A percentile compares a stretch with the other conserved stretches of the same genome.
Evolutionary conservation across 2,888 invertebrate species (phyloP).

Genomic region (Willowsia nigromaculata): DNA sequence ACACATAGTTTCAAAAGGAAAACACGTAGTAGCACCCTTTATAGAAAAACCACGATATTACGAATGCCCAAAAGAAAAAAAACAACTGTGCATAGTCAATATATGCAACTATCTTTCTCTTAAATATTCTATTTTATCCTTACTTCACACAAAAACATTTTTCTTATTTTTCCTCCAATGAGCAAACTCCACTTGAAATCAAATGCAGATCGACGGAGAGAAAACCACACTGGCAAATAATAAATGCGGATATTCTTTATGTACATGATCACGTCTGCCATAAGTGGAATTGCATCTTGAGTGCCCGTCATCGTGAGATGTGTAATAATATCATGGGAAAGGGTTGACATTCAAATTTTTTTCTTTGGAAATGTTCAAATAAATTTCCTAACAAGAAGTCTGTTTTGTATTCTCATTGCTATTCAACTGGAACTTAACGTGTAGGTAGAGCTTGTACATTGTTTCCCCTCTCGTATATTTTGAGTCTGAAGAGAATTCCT

Average conservation of each 20-base stretch:
- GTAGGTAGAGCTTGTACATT: not conserved
- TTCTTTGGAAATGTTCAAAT: conserved; percentile 59
- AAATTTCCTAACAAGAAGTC: conserved; percentile 61
- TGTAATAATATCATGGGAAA: conserved; percentile 54
- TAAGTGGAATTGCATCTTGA: conserved; percentile 53
- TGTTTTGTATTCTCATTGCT: conserved; percentile 22
- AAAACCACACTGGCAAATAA: not conserved
- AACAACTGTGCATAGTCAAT: not conserved
- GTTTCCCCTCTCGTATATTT: conserved; percentile 34
- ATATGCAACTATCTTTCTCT: not conserved
- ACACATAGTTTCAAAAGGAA: not conserved
- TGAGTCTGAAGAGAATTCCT: conserved; percentile 17
- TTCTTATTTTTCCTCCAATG: not conserved
- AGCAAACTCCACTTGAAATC: not conserved
- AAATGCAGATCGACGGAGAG: not conserved
- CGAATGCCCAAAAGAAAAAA: conserved; percentile 21
- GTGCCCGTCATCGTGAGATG: not conserved
- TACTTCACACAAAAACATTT: not conserved
- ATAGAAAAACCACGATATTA: not conserved
- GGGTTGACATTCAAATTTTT: conserved; percentile 62
- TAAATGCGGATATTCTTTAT: not conserved
- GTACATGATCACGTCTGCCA: conserved; percentile 50
- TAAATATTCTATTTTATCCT: conserved; percentile 11
- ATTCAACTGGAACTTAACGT: conserved; percentile 25
- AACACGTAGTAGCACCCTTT: conserved; percentile 13